Conservation (phyloP, 2,797 vertebrate genomes). For the Limnodromus scolopaceus region DNA sequence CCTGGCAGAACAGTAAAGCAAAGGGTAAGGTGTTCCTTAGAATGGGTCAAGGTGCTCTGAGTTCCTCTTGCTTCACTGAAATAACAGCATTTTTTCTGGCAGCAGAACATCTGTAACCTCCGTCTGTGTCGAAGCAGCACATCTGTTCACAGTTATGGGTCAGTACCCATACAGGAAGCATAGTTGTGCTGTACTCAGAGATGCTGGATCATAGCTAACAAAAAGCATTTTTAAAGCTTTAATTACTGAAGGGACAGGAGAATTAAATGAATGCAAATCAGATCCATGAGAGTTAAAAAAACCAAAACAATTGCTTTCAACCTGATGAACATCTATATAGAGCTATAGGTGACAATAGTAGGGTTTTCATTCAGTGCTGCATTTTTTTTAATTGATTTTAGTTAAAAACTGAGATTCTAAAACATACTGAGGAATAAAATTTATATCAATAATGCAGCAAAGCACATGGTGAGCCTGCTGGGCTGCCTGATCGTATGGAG, state of each 20-base stretch:
- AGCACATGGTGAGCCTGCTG: not conserved
- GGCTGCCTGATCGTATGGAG: not conserved
- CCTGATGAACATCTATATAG: not conserved
- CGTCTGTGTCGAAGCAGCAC: constrained; percentile 45
- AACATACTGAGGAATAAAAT: not conserved
- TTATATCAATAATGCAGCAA: not conserved
- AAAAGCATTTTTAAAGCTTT: constrained; percentile 2
- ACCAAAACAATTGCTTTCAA: constrained; percentile 2
- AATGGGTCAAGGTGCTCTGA: constrained; percentile 81
- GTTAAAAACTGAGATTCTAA: not conserved
- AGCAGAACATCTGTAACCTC: constrained; percentile 66
- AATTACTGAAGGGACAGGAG: constrained; percentile 44
- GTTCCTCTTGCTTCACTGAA: constrained; percentile 64
- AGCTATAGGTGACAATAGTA: not conserved
- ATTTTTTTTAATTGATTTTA: not conserved
- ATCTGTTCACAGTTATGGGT: constrained; percentile 78
- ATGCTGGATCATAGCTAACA: constrained; percentile 39
- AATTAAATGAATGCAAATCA: constrained; percentile 55
- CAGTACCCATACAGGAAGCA: constrained; percentile 65
- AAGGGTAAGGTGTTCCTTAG: constrained; percentile 79
- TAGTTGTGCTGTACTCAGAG: not conserved
- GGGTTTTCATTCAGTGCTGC: not conserved
- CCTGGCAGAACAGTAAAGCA: constrained; percentile 67
- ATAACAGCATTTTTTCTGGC: constrained; percentile 66
- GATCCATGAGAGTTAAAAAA: constrained; percentile 27